Evolutionary conservation across 1,140 invertebrate species (phyloP), one percentile per base, ranked within the genome.

Genomic region (Lucilia sericata): DNA sequence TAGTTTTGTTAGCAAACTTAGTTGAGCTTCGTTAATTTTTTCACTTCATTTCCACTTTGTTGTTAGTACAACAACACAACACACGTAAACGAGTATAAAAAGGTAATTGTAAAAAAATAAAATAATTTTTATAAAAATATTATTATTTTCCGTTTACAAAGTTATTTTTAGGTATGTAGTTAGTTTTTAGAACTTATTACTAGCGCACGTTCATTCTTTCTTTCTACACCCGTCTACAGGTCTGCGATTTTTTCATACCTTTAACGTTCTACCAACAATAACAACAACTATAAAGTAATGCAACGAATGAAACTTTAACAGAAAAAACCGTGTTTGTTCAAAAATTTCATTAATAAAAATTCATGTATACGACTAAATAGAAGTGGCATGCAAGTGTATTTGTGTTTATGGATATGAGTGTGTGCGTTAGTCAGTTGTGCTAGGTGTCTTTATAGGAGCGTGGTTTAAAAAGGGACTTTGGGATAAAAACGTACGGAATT

Each of bases 341-440:
- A 76, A 36, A 76, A 34, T 76, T 76, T 76, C 36, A 36, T 76
- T 76, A 76, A 76, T 76, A 76, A 36, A 76, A 76, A 17, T 76
- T 76, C 74, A 76, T 42, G 74, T 76, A 12, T 30, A 74, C 25
- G 25, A 21, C 3, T 30, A 30, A 9, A 30, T 30, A 30, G 12
- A 74, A 21, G 14, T 30, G 34, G 12, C 25, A 74, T 30, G 9
- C 25, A 10, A 74, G 25, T 74, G 74, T 74, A 74, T 30, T 21
- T 42, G 5, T 42, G 42, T 42, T 1, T 30, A 30, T 30, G 25
- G 25, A 3, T 30, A 30, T 55, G 51, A 13, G 17, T 55, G 51
- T 55, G 13, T 55, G 51, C 13, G 51, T 55, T 55, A 55, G 51
- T 55, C 7, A 55, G 42, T 42, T 30, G 25, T 30, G 1, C 25